Evolutionary conservation across 2,797 vertebrate species (phyloP).

Genomic region (Heliangelus exortis): DNA sequence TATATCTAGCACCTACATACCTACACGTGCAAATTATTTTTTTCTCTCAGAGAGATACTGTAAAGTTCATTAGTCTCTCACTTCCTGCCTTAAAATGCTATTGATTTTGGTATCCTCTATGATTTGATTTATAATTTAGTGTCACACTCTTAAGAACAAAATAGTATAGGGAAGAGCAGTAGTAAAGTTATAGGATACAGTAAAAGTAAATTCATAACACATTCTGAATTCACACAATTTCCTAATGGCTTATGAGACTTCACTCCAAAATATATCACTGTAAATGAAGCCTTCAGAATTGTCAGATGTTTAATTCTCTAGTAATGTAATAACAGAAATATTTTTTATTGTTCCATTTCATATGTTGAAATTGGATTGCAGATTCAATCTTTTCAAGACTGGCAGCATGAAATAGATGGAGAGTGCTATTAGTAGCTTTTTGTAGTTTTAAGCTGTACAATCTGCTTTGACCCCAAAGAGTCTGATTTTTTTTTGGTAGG

Average conservation of each 20-base stretch:
- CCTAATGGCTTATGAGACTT: background rate
- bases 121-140: background rate
- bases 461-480: background rate
- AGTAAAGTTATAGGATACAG: background rate
- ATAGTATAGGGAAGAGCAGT: background rate
- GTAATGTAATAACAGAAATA: background rate
- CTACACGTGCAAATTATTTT: background rate
- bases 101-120: background rate
- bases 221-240: background rate
- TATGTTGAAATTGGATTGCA: background rate
- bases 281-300: background rate
- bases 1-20: background rate
- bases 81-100: background rate
- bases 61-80: background rate
- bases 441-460: background rate
- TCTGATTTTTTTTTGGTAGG: background rate
- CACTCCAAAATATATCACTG: background rate
- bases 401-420: background rate
- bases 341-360: background rate
- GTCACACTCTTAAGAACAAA: background rate
- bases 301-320: background rate
- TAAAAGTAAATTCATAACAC: background rate
- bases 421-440: background rate
- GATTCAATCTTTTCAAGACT: background rate
- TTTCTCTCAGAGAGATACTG: background rate